These are phyloP conservation scores for Dinothrombium tinctorium DNA, from an alignment of 1,140 invertebrate genomes.

Conservation along the genomic window DNA sequence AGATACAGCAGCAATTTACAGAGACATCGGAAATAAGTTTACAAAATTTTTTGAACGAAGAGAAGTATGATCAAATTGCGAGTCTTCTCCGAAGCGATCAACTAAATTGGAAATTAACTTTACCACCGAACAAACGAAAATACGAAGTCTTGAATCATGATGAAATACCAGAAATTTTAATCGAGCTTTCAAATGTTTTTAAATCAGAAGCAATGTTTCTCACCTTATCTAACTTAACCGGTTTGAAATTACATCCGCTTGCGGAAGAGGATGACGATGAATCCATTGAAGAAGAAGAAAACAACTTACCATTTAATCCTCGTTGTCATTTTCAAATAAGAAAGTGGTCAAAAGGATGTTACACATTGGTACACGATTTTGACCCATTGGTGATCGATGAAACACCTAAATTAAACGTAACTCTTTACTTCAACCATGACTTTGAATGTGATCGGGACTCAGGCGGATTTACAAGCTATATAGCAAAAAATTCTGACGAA, in stretches of 20 bases:
- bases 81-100: constrained; percentile 13
- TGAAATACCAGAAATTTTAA: constrained; percentile 18
- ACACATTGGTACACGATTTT: constrained; percentile 26
- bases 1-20: constrained; percentile 26
- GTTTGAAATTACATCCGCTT: constrained; percentile 22
- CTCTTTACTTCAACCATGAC: constrained; percentile 5
- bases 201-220: constrained; percentile 26
- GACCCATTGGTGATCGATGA: constrained; percentile 17
- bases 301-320: constrained; percentile 16
- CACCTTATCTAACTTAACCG: constrained; percentile 27
- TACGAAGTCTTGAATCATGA: constrained; percentile 17
- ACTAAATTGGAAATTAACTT: constrained; percentile 17
- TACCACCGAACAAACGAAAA: constrained; percentile 22
- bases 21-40: constrained; percentile 28
- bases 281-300: constrained; percentile 7
- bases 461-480: constrained; percentile 28
- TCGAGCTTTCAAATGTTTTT: constrained; percentile 14
- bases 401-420: neutral
- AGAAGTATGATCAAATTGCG: constrained; percentile 22
- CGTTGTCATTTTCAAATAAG: constrained; percentile 19
- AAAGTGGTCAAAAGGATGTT: constrained; percentile 24
- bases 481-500: constrained; percentile 28
- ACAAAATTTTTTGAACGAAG: constrained; percentile 23
- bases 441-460: constrained; percentile 14
- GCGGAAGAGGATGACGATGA: constrained; percentile 16